A percentile compares a stretch with the other conserved stretches of the same genome.
Conservation (phyloP, 2,797 vertebrate genomes). For the Spinibarbus caldwelli region DNA sequence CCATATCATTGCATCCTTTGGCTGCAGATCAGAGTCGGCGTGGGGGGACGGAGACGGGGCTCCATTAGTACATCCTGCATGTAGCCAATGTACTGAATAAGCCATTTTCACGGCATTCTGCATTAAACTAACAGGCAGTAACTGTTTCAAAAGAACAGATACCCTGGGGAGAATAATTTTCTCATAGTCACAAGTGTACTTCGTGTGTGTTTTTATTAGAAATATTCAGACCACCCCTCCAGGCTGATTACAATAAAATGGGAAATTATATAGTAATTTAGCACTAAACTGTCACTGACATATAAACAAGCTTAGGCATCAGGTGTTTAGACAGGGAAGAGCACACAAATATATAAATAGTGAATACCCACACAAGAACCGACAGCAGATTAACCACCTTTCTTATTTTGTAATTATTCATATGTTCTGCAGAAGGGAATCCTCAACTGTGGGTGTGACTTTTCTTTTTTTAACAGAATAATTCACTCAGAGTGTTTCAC, state of each 20-base stretch:
- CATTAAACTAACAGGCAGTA: conserved; percentile 47
- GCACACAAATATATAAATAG: background rate
- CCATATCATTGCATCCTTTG: conserved; percentile 43
- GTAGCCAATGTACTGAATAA: conserved; percentile 53
- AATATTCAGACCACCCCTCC: conserved; percentile 26
- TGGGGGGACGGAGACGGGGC: background rate
- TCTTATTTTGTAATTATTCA: conserved; percentile 15
- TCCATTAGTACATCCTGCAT: conserved; percentile 37
- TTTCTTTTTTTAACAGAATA: conserved; percentile 22
- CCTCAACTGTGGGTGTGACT: conserved; percentile 37
- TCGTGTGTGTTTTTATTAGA: background rate
- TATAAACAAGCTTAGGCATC: background rate
- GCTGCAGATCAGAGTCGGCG: conserved; percentile 20
- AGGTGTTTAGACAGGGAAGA: background rate
- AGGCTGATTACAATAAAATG: conserved; percentile 4
- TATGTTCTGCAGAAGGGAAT: conserved; percentile 32
- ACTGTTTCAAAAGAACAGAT: conserved; percentile 31
- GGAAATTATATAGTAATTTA: background rate
- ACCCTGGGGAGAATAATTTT: conserved; percentile 29
- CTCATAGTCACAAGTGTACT: background rate
- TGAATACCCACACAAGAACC: background rate
- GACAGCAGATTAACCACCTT: conserved; percentile 1
- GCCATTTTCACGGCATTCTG: conserved; percentile 47
- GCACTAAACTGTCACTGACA: background rate
- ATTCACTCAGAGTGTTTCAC: conserved; percentile 17